A percentile compares a stretch with the other conserved stretches of the same genome.
phyloP scores from a whole-genome alignment of 2,888 invertebrate species.

The Dermolepida albohirtum region DNA sequence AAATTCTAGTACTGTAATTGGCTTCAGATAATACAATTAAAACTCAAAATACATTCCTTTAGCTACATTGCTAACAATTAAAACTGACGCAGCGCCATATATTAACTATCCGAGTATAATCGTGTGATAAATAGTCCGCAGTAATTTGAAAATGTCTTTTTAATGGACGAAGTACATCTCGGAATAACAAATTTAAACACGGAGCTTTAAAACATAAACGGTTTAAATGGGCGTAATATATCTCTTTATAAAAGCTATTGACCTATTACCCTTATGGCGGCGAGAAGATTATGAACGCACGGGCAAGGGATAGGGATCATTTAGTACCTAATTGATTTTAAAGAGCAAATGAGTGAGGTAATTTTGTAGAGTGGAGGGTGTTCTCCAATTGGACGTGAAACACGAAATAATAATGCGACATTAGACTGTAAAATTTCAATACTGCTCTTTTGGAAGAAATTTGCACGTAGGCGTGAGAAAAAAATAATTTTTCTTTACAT shows the following conservation, averaged over 20 bases:
- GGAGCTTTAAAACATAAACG: slow-evolving; percentile 32
- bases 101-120: slow-evolving; percentile 14
- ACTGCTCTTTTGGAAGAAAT: too few relatives aligned
- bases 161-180: slow-evolving; percentile 32
- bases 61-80: too few relatives aligned
- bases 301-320: slow-evolving; percentile 31
- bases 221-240: slow-evolving; percentile 32
- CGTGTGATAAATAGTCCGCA: slow-evolving; percentile 25
- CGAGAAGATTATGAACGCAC: slow-evolving; percentile 33
- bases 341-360: slow-evolving; percentile 36
- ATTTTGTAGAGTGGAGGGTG: slow-evolving; percentile 22
- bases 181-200: slow-evolving; percentile 27
- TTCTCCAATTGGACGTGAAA: slow-evolving; percentile 26
- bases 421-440: too few relatives aligned
- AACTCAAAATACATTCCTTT: too few relatives aligned
- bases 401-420: slow-evolving; percentile 17
- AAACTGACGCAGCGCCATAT: neutral
- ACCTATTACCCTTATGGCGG: slow-evolving; percentile 37
- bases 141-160: slow-evolving; percentile 37
- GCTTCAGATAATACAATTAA: too few relatives aligned
- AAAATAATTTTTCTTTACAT: too few relatives aligned
- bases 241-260: slow-evolving; percentile 33
- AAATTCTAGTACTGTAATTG: too few relatives aligned
- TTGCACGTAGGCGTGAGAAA: too few relatives aligned
- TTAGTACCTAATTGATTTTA: slow-evolving; percentile 37